These are phyloP conservation scores for Prosopocoilus inquinatus DNA, from an alignment of 2,888 invertebrate genomes.

Conservation along the genomic window DNA sequence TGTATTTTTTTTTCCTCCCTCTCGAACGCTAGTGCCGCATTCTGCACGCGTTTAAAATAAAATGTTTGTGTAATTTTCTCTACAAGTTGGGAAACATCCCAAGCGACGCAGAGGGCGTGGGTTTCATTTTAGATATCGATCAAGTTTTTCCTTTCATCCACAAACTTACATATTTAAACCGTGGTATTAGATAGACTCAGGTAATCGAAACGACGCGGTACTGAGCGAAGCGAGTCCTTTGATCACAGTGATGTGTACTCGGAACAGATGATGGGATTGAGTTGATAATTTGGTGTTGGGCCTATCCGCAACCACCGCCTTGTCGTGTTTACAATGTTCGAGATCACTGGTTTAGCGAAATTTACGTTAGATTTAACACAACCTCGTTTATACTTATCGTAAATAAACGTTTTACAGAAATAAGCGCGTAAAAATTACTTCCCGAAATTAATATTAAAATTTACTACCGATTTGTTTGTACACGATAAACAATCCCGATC, in stretches of 20 bases:
- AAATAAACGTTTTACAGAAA: not conserved
- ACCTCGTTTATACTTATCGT: constrained; percentile 1
- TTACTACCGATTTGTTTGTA: not conserved
- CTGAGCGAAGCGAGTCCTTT: constrained; percentile 39
- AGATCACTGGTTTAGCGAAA: constrained; percentile 40
- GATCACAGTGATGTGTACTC: constrained; percentile 45
- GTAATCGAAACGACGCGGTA: constrained; percentile 43
- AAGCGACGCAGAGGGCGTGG: constrained; percentile 5
- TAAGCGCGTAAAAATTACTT: too few relatives aligned
- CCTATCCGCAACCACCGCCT: constrained; percentile 35
- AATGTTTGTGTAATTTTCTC: constrained; percentile 2
- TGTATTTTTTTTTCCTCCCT: constrained; percentile 1
- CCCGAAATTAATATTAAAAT: not conserved
- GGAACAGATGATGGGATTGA: constrained; percentile 46
- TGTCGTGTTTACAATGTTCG: constrained; percentile 46
- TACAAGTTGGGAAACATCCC: constrained; percentile 1
- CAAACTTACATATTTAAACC: constrained; percentile 39
- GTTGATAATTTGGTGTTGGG: constrained; percentile 46
- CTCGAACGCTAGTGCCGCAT: constrained; percentile 3
- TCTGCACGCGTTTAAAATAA: constrained; percentile 3
- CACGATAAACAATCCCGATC: not conserved
- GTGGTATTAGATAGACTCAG: constrained; percentile 39
- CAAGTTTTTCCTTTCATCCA: constrained; percentile 24
- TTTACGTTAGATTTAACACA: constrained; percentile 9
- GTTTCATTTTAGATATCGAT: constrained; percentile 31